Base-by-base conservation (phyloP, 2,113 vertebrate species). In the Corydoras sp. region DNA sequence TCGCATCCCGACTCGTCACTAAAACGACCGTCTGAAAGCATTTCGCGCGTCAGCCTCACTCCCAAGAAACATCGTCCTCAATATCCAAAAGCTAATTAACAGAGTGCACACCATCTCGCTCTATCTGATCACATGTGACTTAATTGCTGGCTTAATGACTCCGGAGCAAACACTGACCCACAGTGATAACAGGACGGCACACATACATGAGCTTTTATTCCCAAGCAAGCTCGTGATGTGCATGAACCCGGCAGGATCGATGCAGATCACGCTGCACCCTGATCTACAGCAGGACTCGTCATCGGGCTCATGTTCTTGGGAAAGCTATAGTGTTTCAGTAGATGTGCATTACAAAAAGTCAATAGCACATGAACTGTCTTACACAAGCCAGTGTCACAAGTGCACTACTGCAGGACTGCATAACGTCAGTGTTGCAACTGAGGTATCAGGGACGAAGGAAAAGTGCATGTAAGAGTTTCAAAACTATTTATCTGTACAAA, bases 81-180 rank as follows among this genome's bases (percentile, higher is more conserved):
- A 68, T 24, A 73, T 56, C 12, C 12, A 18, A 14, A 66, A 30
- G 55, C 59, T 71, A 59, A 74, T 71, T 29, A 68, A 54, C 59
- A 63, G 32, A 64, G 53, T 71, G 18, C 14, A 55, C 30, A 54
- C 31, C 29, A 12, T 12, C 50, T 24, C 7, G 48, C 55, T 65
- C 67, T 51, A 64, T 35, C 32, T 64, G 50, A 48, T 70, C 50
- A 68, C 58, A 55, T 43, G 30, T 7, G 51, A 31, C 61, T 65
- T 56, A 65, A 75, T 65, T 58, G 64, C 62, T 60, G 29, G 14
- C 9, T 31, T 75, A 72, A 69, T 75, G 73, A 56, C 55, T 68
- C 49, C 68, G 50, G n/a, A 72, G 70, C 69, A 76, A 74, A 75
- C 76, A 71, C 56, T 68, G 72, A 69, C 67, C 58, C 63, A 69